Percentiles rank a stretch among this genome's conserved stretches.
Evolutionary conservation across 1,140 invertebrate species (phyloP).

Genomic region (Leptoteleia sp.): DNA sequence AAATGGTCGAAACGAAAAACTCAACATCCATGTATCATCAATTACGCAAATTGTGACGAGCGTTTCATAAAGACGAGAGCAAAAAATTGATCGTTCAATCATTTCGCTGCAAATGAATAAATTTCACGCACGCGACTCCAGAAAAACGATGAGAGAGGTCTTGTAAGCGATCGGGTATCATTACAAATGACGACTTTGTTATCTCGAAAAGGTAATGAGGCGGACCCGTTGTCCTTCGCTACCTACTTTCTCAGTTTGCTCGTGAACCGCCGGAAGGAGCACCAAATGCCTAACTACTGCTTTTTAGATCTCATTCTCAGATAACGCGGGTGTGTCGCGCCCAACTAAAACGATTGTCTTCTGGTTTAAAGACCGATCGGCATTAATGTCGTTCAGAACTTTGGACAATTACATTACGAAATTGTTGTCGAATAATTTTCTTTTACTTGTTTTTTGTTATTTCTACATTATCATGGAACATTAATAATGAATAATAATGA

Average conservation of each 20-base stretch:
- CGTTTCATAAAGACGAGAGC: conserved; percentile 12
- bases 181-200: conserved; percentile 77
- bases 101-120: conserved; percentile 45
- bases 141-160: conserved; percentile 47
- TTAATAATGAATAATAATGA: no score
- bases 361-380: conserved; percentile 19
- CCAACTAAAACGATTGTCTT: conserved; percentile 50
- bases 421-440: not conserved
- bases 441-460: conserved; percentile 65
- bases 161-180: conserved; percentile 65
- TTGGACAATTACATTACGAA: no score
- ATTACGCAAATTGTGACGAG: conserved; percentile 30
- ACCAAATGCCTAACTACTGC: conserved; percentile 56
- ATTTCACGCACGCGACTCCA: conserved; percentile 63
- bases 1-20: no score
- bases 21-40: not conserved
- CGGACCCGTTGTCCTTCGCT: conserved; percentile 71
- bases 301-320: conserved; percentile 67
- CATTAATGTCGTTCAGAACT: no score
- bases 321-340: conserved; percentile 70
- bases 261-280: conserved; percentile 57
- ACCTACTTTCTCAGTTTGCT: conserved; percentile 65
- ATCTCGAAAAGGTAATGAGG: conserved; percentile 70
- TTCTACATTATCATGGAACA: no score
- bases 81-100: conserved; percentile 39